Evolutionary conservation across 2,888 invertebrate species (phyloP), one percentile per base, ranked within the genome.

Genomic region (Rhagonycha lutea): DNA sequence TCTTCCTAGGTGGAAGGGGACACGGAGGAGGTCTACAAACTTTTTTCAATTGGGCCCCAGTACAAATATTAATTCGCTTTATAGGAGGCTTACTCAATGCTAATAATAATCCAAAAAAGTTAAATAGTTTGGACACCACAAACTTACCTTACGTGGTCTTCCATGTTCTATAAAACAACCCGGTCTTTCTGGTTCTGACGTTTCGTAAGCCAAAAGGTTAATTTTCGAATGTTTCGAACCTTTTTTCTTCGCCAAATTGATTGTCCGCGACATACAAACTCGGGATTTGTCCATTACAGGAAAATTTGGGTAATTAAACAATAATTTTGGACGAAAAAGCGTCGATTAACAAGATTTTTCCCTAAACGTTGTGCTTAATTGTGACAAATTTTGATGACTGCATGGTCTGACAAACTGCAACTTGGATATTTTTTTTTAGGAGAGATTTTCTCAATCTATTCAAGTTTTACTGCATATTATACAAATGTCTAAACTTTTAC

Each of bases 41-140:
- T 73, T 81, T 84, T 77, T 84, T 86, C 71, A 87, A 75, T 68
- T 89, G 87, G 11, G 82, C 84, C 4, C 87, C 85, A 0, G 87
- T 85, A 80, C 88, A 89, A 62, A 89, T 81, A 75, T 85, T 83
- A 67, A 89, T 86, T 5, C 83, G 75, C 68, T 87, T 79, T 14
- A 78, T 72, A 7, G 80, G 76, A 24, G 75, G 47, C 8, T 69
- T 62, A 60, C 76, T 70, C 67, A 79, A 77, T 29, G 74, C 80
- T 79, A 24, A 61, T 78, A 70, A 14, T 72, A 24, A 47, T 28
- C 4, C 2, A 8, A 11, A 14, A 24, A 0, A 1, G 10, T 65
- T n/a, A 7, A 24, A 24, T 63, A n/a, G 8, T 23, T 8, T 24
- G n/a, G 4, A 26, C 1, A 2, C 7, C n/a, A 3, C 14, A 9